Conservation (phyloP, 1,140 invertebrate species). For the Bombus affinis region DNA sequence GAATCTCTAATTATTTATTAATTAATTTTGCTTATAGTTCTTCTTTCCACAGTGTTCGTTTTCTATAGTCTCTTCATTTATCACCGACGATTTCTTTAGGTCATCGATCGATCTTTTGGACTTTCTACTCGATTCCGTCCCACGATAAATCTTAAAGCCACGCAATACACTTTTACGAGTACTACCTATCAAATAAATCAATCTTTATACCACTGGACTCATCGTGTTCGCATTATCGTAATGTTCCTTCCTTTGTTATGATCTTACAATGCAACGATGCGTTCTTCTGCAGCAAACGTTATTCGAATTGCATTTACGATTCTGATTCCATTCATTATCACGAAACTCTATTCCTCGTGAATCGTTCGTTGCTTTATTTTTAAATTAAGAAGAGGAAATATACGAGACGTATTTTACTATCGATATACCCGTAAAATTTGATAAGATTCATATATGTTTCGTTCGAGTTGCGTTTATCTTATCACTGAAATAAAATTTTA, state of each 20-base stretch:
- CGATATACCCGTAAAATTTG: background rate
- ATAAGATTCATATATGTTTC: background rate
- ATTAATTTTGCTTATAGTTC: background rate
- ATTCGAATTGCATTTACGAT: background rate
- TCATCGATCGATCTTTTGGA: background rate
- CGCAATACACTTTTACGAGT: conserved; percentile 30
- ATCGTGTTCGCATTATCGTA: background rate
- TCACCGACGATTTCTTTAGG: background rate
- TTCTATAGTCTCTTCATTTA: background rate
- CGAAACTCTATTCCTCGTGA: background rate
- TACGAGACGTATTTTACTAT: background rate
- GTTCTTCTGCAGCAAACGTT: background rate
- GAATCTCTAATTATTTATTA: background rate
- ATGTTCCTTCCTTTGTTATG: background rate
- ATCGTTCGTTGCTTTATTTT: background rate
- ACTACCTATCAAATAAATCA: conserved; percentile 26
- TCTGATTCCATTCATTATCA: background rate
- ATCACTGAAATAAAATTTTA: background rate
- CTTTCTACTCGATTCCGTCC: background rate
- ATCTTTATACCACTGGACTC: background rate
- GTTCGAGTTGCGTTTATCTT: conserved; percentile 1
- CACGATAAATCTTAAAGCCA: conserved; percentile 9
- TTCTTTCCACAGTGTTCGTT: background rate
- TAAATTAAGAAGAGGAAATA: too few species aligned
- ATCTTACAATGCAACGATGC: background rate